Evolutionary conservation across 2,888 invertebrate species (phyloP), one percentile per base, ranked within the genome.

Genomic region (Lumbricus terrestris): DNA sequence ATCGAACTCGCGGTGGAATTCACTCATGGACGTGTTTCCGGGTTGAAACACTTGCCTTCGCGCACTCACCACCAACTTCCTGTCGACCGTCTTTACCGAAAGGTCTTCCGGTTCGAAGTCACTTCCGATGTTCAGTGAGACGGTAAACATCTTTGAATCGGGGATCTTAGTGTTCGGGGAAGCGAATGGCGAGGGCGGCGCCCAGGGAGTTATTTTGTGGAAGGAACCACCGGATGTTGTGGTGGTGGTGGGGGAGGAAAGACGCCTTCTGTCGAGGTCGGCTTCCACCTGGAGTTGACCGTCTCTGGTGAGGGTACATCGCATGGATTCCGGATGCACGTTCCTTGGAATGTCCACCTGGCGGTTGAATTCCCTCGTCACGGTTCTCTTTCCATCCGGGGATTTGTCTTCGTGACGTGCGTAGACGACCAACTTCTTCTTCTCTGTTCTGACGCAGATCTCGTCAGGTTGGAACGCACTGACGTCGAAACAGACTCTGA

Each of bases 1-100:
- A 91, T 95, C 95, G 91, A 95, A 95, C 91, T 95, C 94, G 90
- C 94, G 94, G 91, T 94, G 94, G 91, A 95, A 95, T 90, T 94
- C 94, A 90, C 94, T 94, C 91, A 94, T 93, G 88, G 94, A 93
- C 29, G 94, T 94, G 40, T 94, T 92, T 18, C 94, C 94, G 1
- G 93, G 93, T 20, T 92, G 92, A 91, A 94, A 93, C 92, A 94
- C 94, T 90, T 94, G 94, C 91, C 94, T 94, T 88, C 93, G 93
- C 8, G 95, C 95, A 88, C 93, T 93, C 18, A 95, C 94, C 82
- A 94, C 93, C 82, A 95, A 92, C 92, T 94, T 94, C 92, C 93
- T 93, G 90, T 94, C 94, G 91, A 94, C 93, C 11, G 95, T 95
- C 92, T 94, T 94, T n/a, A 95, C 94, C 13, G 93, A 92, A 82